phyloP scores from a whole-genome alignment of 2,888 invertebrate genomes.

The Erebia aethiops region DNA sequence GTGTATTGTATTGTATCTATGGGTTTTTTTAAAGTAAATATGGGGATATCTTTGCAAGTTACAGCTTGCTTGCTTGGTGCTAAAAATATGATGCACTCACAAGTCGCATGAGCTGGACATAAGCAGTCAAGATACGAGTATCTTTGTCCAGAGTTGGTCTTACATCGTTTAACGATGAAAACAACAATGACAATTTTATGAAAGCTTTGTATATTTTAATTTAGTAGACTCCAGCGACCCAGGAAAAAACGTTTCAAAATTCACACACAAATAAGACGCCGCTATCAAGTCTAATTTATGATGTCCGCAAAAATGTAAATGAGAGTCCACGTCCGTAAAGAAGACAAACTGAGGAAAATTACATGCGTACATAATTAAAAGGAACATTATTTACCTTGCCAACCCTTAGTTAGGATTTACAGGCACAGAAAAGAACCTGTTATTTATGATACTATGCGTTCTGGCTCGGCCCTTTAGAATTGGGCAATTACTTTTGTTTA shows the following conservation, averaged over 20 bases:
- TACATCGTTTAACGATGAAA: too few relatives aligned
- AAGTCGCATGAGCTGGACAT: too few relatives aligned
- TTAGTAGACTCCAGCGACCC: not conserved
- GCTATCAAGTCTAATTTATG: constrained; percentile 13
- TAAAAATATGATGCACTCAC: too few relatives aligned
- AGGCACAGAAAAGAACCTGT: constrained; percentile 55
- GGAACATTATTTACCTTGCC: constrained; percentile 53
- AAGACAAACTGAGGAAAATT: constrained; percentile 21
- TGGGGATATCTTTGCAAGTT: too few relatives aligned
- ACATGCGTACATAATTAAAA: constrained; percentile 51
- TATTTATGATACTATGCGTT: constrained; percentile 63
- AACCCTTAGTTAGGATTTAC: constrained; percentile 51
- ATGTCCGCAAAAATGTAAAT: constrained; percentile 22
- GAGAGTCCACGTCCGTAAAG: constrained; percentile 29
- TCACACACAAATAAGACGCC: not conserved
- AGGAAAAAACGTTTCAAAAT: not conserved
- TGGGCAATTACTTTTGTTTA: constrained; percentile 74
- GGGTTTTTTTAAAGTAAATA: too few relatives aligned
- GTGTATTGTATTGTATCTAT: too few relatives aligned
- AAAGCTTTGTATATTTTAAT: not conserved
- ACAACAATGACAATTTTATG: too few relatives aligned
- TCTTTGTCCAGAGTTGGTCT: too few relatives aligned
- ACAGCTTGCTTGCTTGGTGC: too few relatives aligned
- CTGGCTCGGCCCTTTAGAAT: constrained; percentile 65
- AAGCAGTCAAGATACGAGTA: too few relatives aligned